Conservation (phyloP, 2,888 invertebrate species). For the Nineta flava region DNA sequence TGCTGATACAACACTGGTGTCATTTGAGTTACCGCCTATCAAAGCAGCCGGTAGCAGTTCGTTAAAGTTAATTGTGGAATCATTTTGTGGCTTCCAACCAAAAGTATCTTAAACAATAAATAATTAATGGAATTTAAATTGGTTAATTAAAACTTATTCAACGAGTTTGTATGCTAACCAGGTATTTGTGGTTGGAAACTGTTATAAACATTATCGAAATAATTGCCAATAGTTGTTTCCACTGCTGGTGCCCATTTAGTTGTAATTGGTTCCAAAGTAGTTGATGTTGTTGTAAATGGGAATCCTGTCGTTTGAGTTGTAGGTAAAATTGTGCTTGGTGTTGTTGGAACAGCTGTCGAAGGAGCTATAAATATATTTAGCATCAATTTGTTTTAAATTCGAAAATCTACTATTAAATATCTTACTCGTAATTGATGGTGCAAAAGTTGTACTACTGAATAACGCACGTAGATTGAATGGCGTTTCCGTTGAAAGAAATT, state of each 20-base stretch:
- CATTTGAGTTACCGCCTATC: constrained; percentile 16
- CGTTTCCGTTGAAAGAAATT: constrained; percentile 16
- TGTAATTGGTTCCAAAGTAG: constrained; percentile 15
- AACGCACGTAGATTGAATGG: constrained; percentile 16
- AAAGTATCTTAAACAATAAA: neutral
- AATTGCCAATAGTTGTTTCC: constrained; percentile 10
- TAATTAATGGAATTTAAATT: neutral
- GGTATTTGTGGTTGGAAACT: neutral
- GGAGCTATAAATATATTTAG: constrained; percentile 14
- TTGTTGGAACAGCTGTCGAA: constrained; percentile 27
- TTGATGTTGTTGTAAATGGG: constrained; percentile 16
- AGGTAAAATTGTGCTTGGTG: constrained; percentile 9
- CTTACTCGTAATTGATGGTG: constrained; percentile 8
- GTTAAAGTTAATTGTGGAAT: neutral
- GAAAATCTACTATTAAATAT: neutral
- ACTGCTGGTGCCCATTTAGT: constrained; percentile 23
- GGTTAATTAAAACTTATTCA: neutral
- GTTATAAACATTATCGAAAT: constrained; percentile 15
- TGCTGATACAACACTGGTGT: constrained; percentile 14
- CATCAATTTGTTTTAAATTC: neutral
- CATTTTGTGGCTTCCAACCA: neutral
- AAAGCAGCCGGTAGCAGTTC: constrained; percentile 1
- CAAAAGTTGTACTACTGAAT: constrained; percentile 1
- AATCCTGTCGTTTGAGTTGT: constrained; percentile 15
- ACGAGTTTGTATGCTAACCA: neutral